These are phyloP conservation scores for Melitaea cinxia DNA, from an alignment of 1,140 invertebrate genomes.

Conservation along the genomic window DNA sequence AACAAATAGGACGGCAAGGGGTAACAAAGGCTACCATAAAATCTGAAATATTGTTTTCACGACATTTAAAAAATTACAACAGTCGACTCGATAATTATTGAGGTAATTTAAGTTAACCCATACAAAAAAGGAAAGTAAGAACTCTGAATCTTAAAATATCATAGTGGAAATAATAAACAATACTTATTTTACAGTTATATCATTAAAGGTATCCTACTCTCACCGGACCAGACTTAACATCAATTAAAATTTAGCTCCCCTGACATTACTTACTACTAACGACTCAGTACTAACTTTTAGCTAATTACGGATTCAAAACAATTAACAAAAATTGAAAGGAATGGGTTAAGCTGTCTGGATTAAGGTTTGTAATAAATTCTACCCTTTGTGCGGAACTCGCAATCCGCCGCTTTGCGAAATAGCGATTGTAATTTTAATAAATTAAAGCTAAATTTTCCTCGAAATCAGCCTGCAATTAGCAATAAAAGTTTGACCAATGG, in stretches of 20 bases:
- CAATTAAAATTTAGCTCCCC: conserved; percentile 32
- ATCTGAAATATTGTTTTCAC: too few species aligned
- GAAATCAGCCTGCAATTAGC: conserved; percentile 19
- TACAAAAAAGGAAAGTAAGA: too few species aligned
- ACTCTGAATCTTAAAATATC: too few species aligned
- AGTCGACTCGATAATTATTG: too few species aligned
- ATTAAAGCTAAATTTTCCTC: conserved; percentile 36
- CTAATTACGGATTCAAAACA: conserved; percentile 32
- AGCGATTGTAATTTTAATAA: conserved; percentile 49
- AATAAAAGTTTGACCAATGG: conserved; percentile 2
- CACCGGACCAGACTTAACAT: neutral
- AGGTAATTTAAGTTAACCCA: too few species aligned
- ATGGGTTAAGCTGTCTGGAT: conserved; percentile 37
- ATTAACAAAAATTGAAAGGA: conserved; percentile 49
- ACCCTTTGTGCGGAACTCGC: conserved; percentile 34
- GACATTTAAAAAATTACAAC: too few species aligned
- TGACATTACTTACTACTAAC: conserved; percentile 31
- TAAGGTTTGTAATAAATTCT: conserved; percentile 41
- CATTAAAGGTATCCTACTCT: neutral
- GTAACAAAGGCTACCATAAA: too few species aligned
- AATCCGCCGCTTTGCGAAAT: conserved; percentile 31
- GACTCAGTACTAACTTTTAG: conserved; percentile 31
- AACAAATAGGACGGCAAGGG: too few species aligned
- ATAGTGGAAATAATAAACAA: too few species aligned
- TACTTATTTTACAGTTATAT: too few species aligned